Evolutionary conservation across 2,888 invertebrate species (phyloP).

Genomic region (Diplazon laetatorius): DNA sequence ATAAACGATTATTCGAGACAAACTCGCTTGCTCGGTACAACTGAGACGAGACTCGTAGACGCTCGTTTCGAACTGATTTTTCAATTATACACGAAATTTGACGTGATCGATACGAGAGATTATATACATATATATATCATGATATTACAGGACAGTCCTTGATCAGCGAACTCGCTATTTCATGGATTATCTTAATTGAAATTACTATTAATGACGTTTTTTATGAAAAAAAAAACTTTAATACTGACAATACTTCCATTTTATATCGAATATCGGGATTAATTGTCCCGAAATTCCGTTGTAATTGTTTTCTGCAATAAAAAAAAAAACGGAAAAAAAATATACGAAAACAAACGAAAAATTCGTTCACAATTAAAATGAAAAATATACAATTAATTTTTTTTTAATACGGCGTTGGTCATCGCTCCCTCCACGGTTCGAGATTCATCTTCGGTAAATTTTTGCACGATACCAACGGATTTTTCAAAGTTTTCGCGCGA

Average conservation of each 20-base stretch:
- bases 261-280: conserved; percentile 41
- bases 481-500: conserved; percentile 78
- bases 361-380: background rate
- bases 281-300: background rate
- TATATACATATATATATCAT: background rate
- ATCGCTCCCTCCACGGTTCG: conserved; percentile 78
- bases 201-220: no score
- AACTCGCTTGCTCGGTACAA: background rate
- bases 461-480: conserved; percentile 81
- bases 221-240: conserved; percentile 3
- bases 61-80: background rate
- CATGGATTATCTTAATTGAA: no score
- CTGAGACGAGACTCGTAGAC: background rate
- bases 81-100: background rate
- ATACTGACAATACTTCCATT: conserved; percentile 36
- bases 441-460: conserved; percentile 80
- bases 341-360: background rate
- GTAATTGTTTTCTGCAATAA: conserved; percentile 17
- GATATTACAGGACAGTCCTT: no score
- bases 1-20: background rate
- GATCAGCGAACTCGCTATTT: no score
- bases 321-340: conserved; percentile 7
- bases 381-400: background rate
- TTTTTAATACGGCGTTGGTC: no score
- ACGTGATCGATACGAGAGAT: conserved; percentile 3